Conservation (phyloP, 2,888 invertebrate species). For the Pammene aurita region DNA sequence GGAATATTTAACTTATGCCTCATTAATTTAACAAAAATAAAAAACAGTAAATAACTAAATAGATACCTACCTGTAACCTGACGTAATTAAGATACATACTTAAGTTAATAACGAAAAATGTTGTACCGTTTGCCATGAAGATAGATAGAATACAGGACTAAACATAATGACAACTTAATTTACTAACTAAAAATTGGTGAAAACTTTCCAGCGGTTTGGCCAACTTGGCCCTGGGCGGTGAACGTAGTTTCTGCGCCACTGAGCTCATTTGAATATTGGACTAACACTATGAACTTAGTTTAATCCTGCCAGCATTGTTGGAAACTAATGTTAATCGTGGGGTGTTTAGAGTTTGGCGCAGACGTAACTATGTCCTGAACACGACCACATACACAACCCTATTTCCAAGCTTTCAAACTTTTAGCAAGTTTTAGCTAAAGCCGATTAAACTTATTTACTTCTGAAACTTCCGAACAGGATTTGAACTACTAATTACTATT, state of each 20-base stretch:
- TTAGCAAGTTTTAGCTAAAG: constrained; percentile 1
- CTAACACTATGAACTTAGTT: constrained; percentile 61
- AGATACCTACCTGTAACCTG: too few relatives aligned
- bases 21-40: too few relatives aligned
- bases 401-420: constrained; percentile 45
- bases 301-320: constrained; percentile 61
- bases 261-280: constrained; percentile 72
- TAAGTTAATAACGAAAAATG: not conserved
- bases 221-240: constrained; percentile 52
- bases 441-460: constrained; percentile 4
- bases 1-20: not conserved
- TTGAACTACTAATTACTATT: too few relatives aligned
- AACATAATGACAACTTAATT: constrained; percentile 24
- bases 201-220: constrained; percentile 41
- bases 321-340: constrained; percentile 67
- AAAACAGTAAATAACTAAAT: too few relatives aligned
- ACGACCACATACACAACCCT: constrained; percentile 41
- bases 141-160: not conserved
- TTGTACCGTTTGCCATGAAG: not conserved
- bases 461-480: too few relatives aligned
- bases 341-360: constrained; percentile 61
- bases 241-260: constrained; percentile 56
- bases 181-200: constrained; percentile 25
- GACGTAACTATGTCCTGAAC: constrained; percentile 48
- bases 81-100: too few relatives aligned